Evolutionary conservation across 2,888 invertebrate species (phyloP).

Genomic region (Tillus elongatus): DNA sequence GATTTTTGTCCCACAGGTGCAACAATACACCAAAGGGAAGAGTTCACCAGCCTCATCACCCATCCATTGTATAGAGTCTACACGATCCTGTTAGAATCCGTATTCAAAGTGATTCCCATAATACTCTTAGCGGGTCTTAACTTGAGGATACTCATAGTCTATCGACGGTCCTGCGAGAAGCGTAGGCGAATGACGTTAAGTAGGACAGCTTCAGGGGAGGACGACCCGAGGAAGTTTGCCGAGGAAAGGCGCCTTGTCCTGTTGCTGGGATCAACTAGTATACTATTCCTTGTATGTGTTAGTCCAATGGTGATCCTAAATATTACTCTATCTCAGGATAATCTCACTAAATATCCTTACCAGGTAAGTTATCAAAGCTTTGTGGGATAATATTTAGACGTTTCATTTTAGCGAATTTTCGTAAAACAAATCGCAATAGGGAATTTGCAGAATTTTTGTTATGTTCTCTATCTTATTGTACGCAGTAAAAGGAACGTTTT

Average conservation of each 20-base stretch:
- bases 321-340: slow-evolving; percentile 55
- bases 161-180: slow-evolving; percentile 55
- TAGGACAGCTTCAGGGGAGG: slow-evolving; percentile 49
- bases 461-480: too few relatives aligned
- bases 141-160: slow-evolving; percentile 56
- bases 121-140: slow-evolving; percentile 56
- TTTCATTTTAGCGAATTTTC: too few relatives aligned
- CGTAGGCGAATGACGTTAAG: slow-evolving; percentile 57
- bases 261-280: slow-evolving; percentile 56
- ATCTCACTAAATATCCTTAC: slow-evolving; percentile 53
- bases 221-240: slow-evolving; percentile 56
- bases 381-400: too few relatives aligned
- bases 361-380: slow-evolving; percentile 50
- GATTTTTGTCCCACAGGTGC: too few relatives aligned
- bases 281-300: slow-evolving; percentile 58
- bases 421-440: too few relatives aligned
- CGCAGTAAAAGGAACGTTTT: too few relatives aligned
- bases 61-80: slow-evolving; percentile 44
- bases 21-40: slow-evolving; percentile 47
- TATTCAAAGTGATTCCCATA: slow-evolving; percentile 61
- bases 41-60: slow-evolving; percentile 33
- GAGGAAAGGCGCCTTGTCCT: slow-evolving; percentile 58
- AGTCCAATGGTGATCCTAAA: slow-evolving; percentile 64
- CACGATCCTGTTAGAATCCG: slow-evolving; percentile 53
- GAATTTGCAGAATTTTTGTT: too few relatives aligned